Base-by-base conservation (phyloP, 2,888 invertebrate genomes). In the Asteroscopus sphinx region DNA sequence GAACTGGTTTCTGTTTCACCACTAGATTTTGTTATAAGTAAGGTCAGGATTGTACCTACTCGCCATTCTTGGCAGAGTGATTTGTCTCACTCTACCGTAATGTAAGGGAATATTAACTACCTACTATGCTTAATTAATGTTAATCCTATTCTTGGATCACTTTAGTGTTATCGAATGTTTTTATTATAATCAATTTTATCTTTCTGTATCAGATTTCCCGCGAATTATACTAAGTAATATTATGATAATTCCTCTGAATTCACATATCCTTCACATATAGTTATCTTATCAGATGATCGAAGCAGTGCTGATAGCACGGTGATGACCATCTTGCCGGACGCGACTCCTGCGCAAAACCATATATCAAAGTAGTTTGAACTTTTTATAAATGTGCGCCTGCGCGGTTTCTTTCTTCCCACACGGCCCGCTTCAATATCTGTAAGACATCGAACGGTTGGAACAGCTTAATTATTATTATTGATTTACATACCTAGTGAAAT, bases 231-330 rank as follows among this genome's bases (percentile, higher is more conserved):
- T 17, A 11, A 12, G 6, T 25, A 25, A 40, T 33, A n/a, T 33
- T 2, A 11, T 28, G 12, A 33, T n/a, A n/a, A n/a, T n/a, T n/a
- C n/a, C n/a, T n/a, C n/a, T n/a, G n/a, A n/a, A n/a, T n/a, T n/a
- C n/a, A n/a, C n/a, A n/a, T n/a, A n/a, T 33, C 44, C 44, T 33
- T 32, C 16, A 32, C 17, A 32, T 45, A 35, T 25, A 7, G 30
- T 3, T 16, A 35, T 51, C 37, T 64, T 51, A 60, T 68, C 42
- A 39, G 36, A 49, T 40, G 41, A 51, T 64, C 63, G 9, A 1
- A 16, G 3, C 39, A 6, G 26, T 30, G n/a, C 37, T 12, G 37
- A 51, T 46, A 41, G 13, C 13, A 26, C 15, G 51, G n/a, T 25
- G 33, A 40, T 6, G 21, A 8, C 17, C 17, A 17, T 45, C 32